Percentiles rank a stretch among this genome's conserved stretches.
phyloP scores from a whole-genome alignment of 2,797 vertebrate species.

The Chelon auratus region DNA sequence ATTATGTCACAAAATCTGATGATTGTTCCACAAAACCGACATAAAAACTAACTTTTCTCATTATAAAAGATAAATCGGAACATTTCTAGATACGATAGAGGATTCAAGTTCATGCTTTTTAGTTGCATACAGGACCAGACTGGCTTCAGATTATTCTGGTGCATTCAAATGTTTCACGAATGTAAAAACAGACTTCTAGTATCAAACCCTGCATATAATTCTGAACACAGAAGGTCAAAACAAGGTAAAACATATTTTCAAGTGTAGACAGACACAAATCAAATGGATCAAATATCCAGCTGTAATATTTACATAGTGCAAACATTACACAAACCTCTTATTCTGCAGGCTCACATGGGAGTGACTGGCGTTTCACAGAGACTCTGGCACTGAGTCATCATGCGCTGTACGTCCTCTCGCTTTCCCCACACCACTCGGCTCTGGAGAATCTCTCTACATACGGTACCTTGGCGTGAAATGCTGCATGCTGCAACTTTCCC shows the following conservation, averaged over 20 bases:
- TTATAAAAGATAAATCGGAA: background rate
- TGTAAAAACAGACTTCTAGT: background rate
- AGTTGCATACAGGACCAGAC: too few relatives aligned
- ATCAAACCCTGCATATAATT: background rate
- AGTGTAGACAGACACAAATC: background rate
- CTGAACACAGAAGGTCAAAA: too few relatives aligned
- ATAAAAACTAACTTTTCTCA: background rate
- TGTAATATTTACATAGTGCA: background rate
- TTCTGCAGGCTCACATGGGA: background rate
- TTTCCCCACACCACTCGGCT: constrained; percentile 29
- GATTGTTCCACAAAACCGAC: background rate
- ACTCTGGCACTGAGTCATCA: constrained; percentile 1
- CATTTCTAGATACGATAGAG: too few relatives aligned
- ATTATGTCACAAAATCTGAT: too few relatives aligned
- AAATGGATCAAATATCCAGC: background rate
- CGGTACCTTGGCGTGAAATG: constrained; percentile 59
- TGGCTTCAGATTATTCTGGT: background rate
- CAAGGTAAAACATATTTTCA: background rate
- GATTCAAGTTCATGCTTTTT: background rate
- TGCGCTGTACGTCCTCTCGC: constrained; percentile 1
- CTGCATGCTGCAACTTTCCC: constrained; percentile 51
- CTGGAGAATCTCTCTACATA: constrained; percentile 19
- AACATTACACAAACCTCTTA: constrained; percentile 36
- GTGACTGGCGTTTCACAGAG: constrained; percentile 10
- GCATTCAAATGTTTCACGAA: background rate